These are phyloP conservation scores for Alouatta palliata DNA, from an alignment of 2,113 vertebrate genomes.

Conservation along the genomic window DNA sequence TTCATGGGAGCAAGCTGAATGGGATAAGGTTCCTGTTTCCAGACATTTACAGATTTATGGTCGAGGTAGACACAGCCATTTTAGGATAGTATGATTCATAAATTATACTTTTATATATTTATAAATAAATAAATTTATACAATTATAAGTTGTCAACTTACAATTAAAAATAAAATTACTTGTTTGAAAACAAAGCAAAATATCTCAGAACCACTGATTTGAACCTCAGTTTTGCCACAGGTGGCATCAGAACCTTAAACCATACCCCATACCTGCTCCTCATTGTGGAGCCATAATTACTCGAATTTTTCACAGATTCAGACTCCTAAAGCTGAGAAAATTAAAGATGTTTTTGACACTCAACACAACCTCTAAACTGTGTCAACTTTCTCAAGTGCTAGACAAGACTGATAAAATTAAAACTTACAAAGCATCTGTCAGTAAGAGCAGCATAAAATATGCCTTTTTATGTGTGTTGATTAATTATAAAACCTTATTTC, in stretches of 20 bases:
- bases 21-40: neutral
- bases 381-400: neutral
- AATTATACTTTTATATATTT: neutral
- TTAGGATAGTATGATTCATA: neutral
- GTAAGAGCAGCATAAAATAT: neutral
- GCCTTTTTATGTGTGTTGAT: neutral
- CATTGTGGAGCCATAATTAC: neutral
- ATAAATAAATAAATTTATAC: neutral
- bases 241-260: neutral
- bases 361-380: neutral
- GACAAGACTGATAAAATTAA: neutral
- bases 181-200: neutral
- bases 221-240: neutral
- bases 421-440: neutral
- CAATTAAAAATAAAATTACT: neutral
- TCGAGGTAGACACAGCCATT: neutral
- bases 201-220: neutral
- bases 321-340: constrained; percentile 1
- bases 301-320: neutral
- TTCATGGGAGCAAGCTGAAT: neutral
- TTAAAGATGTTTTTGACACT: neutral
- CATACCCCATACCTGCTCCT: neutral
- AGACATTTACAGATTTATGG: neutral
- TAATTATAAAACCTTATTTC: constrained; percentile 33
- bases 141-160: neutral